Evolutionary conservation across 2,113 vertebrate genomes (phyloP).

Genomic region (Oreotrochilus melanogaster): DNA sequence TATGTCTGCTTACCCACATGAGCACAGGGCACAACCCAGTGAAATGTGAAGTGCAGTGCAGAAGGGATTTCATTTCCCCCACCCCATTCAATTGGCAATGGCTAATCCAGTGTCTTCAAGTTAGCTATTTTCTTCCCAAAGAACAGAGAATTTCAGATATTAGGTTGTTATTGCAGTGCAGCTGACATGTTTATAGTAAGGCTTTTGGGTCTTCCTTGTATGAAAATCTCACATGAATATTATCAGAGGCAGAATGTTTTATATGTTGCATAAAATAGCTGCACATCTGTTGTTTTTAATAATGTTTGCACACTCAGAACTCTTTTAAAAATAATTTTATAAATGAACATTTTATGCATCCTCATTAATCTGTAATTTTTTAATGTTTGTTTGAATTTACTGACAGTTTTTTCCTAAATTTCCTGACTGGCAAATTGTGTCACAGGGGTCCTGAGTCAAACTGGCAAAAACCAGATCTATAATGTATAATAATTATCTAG

Average conservation of each 20-base stretch:
- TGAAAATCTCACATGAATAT: background rate
- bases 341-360: background rate
- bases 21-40: background rate
- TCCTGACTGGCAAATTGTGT: background rate
- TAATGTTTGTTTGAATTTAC: slow-evolving; percentile 8
- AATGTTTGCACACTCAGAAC: slow-evolving; percentile 1
- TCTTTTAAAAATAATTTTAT: background rate
- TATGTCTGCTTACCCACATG: background rate
- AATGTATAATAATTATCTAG: slow-evolving; percentile 33
- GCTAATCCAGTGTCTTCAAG: background rate
- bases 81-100: background rate
- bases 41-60: background rate
- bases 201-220: background rate
- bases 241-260: slow-evolving; percentile 20
- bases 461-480: slow-evolving; percentile 19
- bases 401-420: slow-evolving; percentile 34
- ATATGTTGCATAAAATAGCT: slow-evolving; percentile 1
- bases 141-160: background rate
- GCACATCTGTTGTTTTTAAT: slow-evolving; percentile 30
- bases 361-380: slow-evolving; percentile 3
- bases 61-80: background rate
- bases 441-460: background rate
- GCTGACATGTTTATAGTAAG: background rate
- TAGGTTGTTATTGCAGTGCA: background rate
- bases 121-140: background rate